These are phyloP conservation scores for Pectinophora gossypiella DNA, from an alignment of 1,140 invertebrate species.

Conservation along the genomic window DNA sequence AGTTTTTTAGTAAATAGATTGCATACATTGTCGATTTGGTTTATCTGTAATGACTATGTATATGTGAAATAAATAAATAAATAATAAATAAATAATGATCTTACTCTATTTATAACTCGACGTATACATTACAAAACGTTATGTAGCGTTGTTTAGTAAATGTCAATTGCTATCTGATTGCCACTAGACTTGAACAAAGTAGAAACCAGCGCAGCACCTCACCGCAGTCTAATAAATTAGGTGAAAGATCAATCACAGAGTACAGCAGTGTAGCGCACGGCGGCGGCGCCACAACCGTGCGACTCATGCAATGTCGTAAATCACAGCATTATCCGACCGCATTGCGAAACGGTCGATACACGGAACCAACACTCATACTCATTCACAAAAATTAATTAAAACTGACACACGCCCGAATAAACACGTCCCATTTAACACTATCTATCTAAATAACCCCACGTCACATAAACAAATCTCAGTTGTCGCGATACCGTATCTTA, in stretches of 20 bases:
- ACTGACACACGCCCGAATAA: constrained; percentile 1
- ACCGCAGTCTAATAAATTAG: constrained; percentile 23
- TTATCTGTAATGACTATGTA: too few relatives aligned
- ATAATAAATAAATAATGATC: too few relatives aligned
- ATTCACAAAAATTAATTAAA: background rate
- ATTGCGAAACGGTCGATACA: constrained; percentile 16
- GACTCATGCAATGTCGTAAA: background rate
- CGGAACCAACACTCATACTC: background rate
- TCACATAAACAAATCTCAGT: constrained; percentile 61
- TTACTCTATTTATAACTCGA: too few relatives aligned
- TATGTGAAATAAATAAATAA: too few relatives aligned
- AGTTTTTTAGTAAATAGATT: too few relatives aligned
- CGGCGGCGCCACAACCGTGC: constrained; percentile 7
- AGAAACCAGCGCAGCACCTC: background rate
- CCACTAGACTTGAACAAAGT: background rate
- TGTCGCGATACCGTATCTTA: constrained; percentile 44
- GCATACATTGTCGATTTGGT: too few relatives aligned
- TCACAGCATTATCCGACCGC: constrained; percentile 3
- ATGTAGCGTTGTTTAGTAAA: too few relatives aligned
- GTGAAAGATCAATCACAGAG: constrained; percentile 27
- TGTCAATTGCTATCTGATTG: background rate
- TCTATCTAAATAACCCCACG: constrained; percentile 21
- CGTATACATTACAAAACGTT: too few relatives aligned
- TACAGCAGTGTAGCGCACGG: too few relatives aligned
- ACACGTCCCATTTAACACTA: constrained; percentile 10